Evolutionary conservation across 2,797 vertebrate species (phyloP).

Genomic region (Sebastes matsubarae): DNA sequence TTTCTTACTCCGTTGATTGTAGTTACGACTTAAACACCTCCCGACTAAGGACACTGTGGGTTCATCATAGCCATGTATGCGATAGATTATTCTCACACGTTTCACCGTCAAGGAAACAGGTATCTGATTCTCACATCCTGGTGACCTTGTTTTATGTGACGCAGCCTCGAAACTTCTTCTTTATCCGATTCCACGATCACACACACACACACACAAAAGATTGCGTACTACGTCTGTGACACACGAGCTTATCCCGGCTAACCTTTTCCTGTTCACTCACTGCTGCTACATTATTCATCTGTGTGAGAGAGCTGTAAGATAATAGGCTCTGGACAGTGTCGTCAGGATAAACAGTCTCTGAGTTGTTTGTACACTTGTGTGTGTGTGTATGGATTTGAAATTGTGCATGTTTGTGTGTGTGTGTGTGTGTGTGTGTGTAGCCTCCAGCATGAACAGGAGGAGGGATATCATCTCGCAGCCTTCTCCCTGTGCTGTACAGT

Average conservation of each 20-base stretch:
- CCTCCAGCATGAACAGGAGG: conserved; percentile 23
- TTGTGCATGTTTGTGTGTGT: neutral
- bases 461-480: conserved; percentile 17
- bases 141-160: conserved; percentile 55
- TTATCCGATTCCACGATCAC: conserved; percentile 38
- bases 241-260: conserved; percentile 2
- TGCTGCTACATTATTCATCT: conserved; percentile 25
- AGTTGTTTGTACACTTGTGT: neutral
- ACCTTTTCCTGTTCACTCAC: conserved; percentile 17
- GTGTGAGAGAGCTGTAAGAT: conserved; percentile 19
- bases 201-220: neutral
- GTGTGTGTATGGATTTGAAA: neutral
- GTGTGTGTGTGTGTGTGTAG: conserved; percentile 14
- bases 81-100: conserved; percentile 26
- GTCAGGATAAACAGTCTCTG: conserved; percentile 34
- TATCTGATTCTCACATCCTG: conserved; percentile 63
- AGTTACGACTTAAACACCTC: conserved; percentile 25
- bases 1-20: conserved; percentile 28
- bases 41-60: neutral
- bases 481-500: conserved; percentile 3
- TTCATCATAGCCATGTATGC: conserved; percentile 19
- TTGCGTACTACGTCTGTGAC: neutral
- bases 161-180: conserved; percentile 13
- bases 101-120: conserved; percentile 39
- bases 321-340: conserved; percentile 21